Evolutionary conservation across 2,113 vertebrate genomes (phyloP), one percentile per base, ranked within the genome.

Genomic region (Neolamprologus sp.): DNA sequence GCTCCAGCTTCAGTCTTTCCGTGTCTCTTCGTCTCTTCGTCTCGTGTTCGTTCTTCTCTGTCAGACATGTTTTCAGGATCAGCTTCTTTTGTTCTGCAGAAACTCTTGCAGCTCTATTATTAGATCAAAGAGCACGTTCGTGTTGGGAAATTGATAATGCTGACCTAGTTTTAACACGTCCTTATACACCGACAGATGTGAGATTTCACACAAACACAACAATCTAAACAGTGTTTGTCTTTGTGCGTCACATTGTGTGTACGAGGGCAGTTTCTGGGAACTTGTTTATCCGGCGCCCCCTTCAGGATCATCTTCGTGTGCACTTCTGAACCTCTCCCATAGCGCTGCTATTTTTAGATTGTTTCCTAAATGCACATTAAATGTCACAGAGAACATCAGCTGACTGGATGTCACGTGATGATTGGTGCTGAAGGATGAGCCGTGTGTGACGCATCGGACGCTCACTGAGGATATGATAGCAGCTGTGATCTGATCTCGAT

Each of bases 91-190:
- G 9, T 80, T 86, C 75, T 82, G 17, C 4, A 54, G 63, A 81
- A 93, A 87, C 73, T 78, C 71, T 85, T 35, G 65, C 81, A 17
- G 28, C 73, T 87, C 90, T 92, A 89, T 91, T 91, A 87, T 91
- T 92, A 91, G 89, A 89, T 86, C 80, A 54, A 19, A 85, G 87
- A 83, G 55, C 63, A 57, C 35, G 31, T 73, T 86, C 13, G 7
- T 82, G 75, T 85, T 80, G 90, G 87, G 86, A 86, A 91, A 92
- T 90, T 87, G 92, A 89, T 93, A 82, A 84, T 37, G 42, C 54
- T 87, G 93, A 92, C 89, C 94, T 83, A 93, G 71, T 92, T 95
- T 84, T 55, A 63, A 79, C 78, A 9, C 80, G 73, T 86, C 57
- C 28, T 58, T 28, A 35, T 12, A 82, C 57, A 89, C n/a, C 11